Conservation (phyloP, 2,888 invertebrate species). For the Hyppa rectilinea region DNA sequence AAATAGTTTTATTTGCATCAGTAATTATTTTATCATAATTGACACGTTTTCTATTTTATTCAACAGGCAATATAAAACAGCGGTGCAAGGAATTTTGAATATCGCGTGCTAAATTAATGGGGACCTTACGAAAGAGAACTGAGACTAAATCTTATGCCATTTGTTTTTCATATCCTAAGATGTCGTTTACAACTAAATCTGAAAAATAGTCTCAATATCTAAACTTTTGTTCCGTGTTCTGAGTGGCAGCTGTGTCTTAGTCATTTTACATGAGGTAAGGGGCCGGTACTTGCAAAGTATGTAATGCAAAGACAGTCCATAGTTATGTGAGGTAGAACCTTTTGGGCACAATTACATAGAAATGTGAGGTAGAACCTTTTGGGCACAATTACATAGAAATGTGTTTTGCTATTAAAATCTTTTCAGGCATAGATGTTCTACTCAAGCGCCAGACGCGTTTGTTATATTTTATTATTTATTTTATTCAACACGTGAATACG, state of each 20-base stretch:
- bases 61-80: too few species aligned
- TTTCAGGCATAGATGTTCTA: too few species aligned
- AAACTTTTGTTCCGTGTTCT: not conserved
- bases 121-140: not conserved
- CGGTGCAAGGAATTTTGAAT: too few species aligned
- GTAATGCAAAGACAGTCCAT: not conserved
- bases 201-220: not conserved
- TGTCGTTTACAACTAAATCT: not conserved
- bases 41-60: not conserved
- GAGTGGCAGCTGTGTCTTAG: too few species aligned
- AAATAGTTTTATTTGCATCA: not conserved
- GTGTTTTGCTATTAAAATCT: not conserved
- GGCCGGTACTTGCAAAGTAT: too few species aligned
- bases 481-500: too few species aligned
- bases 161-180: not conserved
- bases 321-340: not conserved
- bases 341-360: not conserved
- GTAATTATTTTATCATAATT: not conserved
- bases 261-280: too few species aligned
- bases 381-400: not conserved
- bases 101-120: too few species aligned
- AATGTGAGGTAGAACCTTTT: not conserved
- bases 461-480: too few species aligned
- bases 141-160: not conserved
- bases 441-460: too few species aligned